phyloP scores from a whole-genome alignment of 2,113 vertebrate species.

The Gavialis gangeticus region DNA sequence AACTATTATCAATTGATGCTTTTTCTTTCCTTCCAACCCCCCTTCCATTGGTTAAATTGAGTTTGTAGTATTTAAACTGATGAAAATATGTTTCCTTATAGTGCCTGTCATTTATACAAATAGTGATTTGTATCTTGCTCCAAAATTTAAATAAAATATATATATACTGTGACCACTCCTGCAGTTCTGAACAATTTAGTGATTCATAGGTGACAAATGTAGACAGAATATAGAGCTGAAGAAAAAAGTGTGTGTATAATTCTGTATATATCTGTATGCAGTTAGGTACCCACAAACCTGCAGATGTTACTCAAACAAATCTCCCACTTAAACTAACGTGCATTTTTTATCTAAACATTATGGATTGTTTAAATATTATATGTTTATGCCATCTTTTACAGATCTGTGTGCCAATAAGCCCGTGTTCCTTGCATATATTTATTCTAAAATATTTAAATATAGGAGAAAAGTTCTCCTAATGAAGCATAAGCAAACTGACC shows the following conservation, averaged over 20 bases:
- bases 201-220: not conserved
- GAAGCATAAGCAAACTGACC: slow-evolving; percentile 48
- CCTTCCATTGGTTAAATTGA: not conserved
- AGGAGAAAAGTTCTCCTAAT: slow-evolving; percentile 35
- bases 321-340: not conserved
- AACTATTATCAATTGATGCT: not conserved
- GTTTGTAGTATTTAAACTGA: slow-evolving; percentile 2
- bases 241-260: not conserved
- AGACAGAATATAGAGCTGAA: not conserved
- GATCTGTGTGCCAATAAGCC: not conserved
- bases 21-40: not conserved
- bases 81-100: not conserved
- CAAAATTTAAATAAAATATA: not conserved
- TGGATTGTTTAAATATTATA: not conserved
- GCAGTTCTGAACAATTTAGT: not conserved
- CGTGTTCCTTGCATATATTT: not conserved
- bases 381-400: slow-evolving; percentile 6
- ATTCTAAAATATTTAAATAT: not conserved
- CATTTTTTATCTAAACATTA: not conserved
- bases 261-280: not conserved
- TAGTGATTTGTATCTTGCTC: not conserved
- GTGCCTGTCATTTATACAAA: slow-evolving; percentile 8
- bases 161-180: not conserved
- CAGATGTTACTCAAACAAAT: not conserved
- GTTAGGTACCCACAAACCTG: not conserved